Base-by-base conservation (phyloP, 2,113 vertebrate genomes). In the Manacus vitellinus region DNA sequence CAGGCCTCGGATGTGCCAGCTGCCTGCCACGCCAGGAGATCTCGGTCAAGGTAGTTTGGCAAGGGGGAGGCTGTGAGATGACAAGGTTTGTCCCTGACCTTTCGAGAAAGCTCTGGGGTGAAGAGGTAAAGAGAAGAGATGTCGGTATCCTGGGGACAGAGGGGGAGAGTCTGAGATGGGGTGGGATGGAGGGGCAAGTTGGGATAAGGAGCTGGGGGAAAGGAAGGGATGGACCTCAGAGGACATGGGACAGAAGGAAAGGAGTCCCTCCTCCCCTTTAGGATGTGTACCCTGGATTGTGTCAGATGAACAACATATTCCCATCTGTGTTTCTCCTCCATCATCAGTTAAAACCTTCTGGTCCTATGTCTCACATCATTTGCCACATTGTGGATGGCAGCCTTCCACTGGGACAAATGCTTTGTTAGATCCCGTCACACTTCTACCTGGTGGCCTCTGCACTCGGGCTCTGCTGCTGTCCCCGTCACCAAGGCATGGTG, bases 311-410 rank as follows among this genome's bases (percentile, higher is more conserved):
- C 21, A 44, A 47, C 37, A 65, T 33, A 23, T 14, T 84, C 41
- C 21, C 14, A 80, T 25, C 35, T 71, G 31, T 39, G 22, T 62
- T 68, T 86, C 61, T 90, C 31, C 28, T 71, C 61, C 1, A 0
- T 9, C 17, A 37, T 49, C 76, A 78, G 23, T 52, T 78, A 66
- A 86, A 88, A 56, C 20, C 44, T 51, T 33, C 63, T 35, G 55
- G 39, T 67, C 18, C 51, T 54, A 12, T 0, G 0, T 55, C 61
- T 78, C 30, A 27, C 4, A 1, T 6, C 0, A 0, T 27, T 1
- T 59, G 49, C 71, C 0, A 2, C 27, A 9, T 10, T 27, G 59
- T 20, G 55, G 46, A 49, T 22, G 18, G 39, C 59, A 83, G 54
- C 71, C 18, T 88, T 85, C 66, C 30, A 4, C 49, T 59, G 18